Evolutionary conservation across 2,113 vertebrate genomes (phyloP).

Genomic region (Myiozetetes cayanensis): DNA sequence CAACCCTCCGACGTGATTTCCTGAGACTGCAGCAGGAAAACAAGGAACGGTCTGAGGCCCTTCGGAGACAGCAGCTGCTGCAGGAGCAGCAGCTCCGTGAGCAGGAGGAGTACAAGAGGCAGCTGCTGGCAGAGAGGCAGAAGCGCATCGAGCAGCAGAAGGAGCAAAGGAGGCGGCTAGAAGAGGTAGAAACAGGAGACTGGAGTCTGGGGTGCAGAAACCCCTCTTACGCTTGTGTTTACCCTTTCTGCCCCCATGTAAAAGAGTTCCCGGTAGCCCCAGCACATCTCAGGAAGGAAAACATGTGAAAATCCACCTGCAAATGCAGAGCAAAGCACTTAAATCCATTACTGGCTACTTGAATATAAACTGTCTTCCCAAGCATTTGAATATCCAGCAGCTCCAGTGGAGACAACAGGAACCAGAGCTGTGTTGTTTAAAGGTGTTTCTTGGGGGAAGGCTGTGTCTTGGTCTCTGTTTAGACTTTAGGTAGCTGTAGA

Average conservation of each 20-base stretch:
- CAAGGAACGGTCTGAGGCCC: slow-evolving; percentile 95
- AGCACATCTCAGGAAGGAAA: background rate
- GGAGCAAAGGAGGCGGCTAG: slow-evolving; percentile 90
- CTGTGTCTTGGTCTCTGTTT: background rate
- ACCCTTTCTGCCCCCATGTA: background rate
- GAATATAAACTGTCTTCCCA: background rate
- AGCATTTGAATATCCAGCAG: background rate
- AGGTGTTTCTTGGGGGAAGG: background rate
- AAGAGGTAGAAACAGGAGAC: slow-evolving; percentile 83
- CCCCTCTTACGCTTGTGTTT: background rate
- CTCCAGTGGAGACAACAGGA: background rate
- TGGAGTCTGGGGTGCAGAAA: background rate
- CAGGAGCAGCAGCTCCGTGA: slow-evolving; percentile 97
- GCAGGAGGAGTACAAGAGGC: slow-evolving; percentile 97
- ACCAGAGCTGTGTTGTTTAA: background rate
- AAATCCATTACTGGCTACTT: background rate
- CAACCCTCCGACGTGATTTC: slow-evolving; percentile 94
- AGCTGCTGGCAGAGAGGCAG: slow-evolving; percentile 93
- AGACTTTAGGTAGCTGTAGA: background rate
- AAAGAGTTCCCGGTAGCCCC: background rate
- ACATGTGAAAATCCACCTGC: background rate
- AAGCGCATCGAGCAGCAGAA: slow-evolving; percentile 98
- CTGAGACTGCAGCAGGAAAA: slow-evolving; percentile 98
- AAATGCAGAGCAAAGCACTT: background rate
- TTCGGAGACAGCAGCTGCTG: slow-evolving; percentile 93